Evolutionary conservation across 2,888 invertebrate species (phyloP), one percentile per base, ranked within the genome.

Genomic region (Stenurella melanura): DNA sequence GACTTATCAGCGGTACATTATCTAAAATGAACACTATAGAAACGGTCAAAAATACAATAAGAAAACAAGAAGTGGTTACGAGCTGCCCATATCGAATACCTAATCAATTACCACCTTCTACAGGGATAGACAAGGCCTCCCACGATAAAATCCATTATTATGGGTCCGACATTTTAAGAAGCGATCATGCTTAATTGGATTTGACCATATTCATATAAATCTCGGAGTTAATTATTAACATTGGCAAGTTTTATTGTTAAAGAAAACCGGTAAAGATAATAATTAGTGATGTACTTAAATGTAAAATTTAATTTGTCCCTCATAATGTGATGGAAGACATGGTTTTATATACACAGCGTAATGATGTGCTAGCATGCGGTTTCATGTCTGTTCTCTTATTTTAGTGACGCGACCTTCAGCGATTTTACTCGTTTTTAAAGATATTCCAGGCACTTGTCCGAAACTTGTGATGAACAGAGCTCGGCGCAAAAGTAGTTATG

Each of bases 1-100:
- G 30, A 34, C 61, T 63, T 63, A 63, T 63, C 61, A 63, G 61
- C 61, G 34, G 61, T 63, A 63, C 30, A 30, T 17, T 63, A 63
- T 63, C 61, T 63, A 63, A 63, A 63, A 34, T 63, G 61, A 63
- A 63, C 34, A 63, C 10, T 18, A 10, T 30, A 34, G 61, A 30
- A 63, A 15, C 61, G 34, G 30, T 63, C 61, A 17, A 63, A 63
- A 63, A 34, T 63, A 63, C 34, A 63, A 63, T 63, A 63, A 63
- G 17, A 63, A 34, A 34, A 17, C 34, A 63, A 17, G n/a, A 34
- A 63, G 34, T 17, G 34, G 30, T 17, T 30, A 17, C 34, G 34
- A 15, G 30, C 17, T n/a, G 34, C 6, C 50, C 6, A 50, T 50
- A 50, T 50, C 50, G 50, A n/a, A 50, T 50, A 50, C 50, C 50